Evolutionary conservation across 2,888 invertebrate species (phyloP).

Genomic region (Callinectes sapidus): DNA sequence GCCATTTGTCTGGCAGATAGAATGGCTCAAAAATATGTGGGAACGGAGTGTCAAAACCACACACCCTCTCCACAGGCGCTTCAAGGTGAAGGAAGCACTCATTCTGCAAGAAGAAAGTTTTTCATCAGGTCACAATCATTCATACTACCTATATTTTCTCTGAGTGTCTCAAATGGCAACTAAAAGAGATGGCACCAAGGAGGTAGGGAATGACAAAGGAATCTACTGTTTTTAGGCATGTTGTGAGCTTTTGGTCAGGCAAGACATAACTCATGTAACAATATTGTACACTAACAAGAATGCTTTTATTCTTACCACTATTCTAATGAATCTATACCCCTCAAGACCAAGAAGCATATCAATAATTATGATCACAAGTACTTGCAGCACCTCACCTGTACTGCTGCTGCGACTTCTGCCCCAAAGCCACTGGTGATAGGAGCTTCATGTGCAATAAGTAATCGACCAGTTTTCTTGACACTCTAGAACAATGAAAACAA

Average conservation of each 20-base stretch:
- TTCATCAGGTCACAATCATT: not conserved
- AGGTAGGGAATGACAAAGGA: no score
- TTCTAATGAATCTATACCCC: not conserved
- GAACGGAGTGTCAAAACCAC: conserved; percentile 98
- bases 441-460: conserved; percentile 94
- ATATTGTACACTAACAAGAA: not conserved
- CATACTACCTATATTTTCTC: not conserved
- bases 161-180: no score
- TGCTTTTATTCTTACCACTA: not conserved
- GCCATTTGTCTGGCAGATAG: conserved; percentile 95
- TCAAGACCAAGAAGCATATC: not conserved
- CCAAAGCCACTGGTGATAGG: conserved; percentile 97
- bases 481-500: conserved; percentile 81
- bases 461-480: conserved; percentile 92
- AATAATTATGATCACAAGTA: not conserved
- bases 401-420: conserved; percentile 93
- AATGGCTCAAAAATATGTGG: conserved; percentile 97
- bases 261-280: not conserved
- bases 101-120: conserved; percentile 79
- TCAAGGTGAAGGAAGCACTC: conserved; percentile 96
- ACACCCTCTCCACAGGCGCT: conserved; percentile 91
- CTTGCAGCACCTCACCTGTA: conserved; percentile 83
- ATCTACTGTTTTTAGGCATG: no score
- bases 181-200: no score
- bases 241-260: no score